Evolutionary conservation across 2,113 vertebrate species (phyloP).

Genomic region (Sinosuthora webbiana): DNA sequence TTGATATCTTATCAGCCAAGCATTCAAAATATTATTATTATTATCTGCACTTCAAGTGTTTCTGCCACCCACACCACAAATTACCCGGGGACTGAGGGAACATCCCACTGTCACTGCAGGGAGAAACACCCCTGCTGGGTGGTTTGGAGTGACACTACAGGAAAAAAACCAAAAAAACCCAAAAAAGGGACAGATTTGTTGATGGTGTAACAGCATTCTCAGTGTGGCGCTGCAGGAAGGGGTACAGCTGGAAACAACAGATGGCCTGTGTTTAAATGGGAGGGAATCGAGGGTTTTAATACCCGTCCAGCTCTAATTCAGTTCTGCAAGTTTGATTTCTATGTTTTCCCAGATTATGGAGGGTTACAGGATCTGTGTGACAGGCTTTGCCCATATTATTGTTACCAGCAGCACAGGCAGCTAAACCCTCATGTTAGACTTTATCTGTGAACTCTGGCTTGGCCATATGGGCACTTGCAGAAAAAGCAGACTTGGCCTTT

Average conservation of each 20-base stretch:
- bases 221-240: conserved; percentile 61
- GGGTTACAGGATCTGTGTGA: conserved; percentile 68
- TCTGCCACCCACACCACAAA: neutral
- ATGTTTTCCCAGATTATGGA: conserved; percentile 69
- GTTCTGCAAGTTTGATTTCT: conserved; percentile 72
- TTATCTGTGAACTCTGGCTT: conserved; percentile 52
- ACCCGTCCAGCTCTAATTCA: conserved; percentile 73
- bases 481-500: conserved; percentile 14
- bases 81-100: neutral
- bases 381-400: conserved; percentile 58
- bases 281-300: conserved; percentile 74
- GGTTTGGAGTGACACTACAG: neutral
- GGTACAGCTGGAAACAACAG: conserved; percentile 79
- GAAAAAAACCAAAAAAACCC: neutral
- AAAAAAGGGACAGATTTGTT: neutral
- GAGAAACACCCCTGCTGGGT: neutral
- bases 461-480: conserved; percentile 32
- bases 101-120: neutral
- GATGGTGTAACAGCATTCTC: conserved; percentile 32
- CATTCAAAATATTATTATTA: conserved; percentile 22
- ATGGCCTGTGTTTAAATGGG: conserved; percentile 73
- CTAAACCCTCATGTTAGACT: conserved; percentile 59
- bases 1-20: conserved; percentile 29
- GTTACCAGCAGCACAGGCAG: conserved; percentile 33
- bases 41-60: neutral